Evolutionary conservation across 1,140 invertebrate species (phyloP).

Genomic region (Palaemon carinicauda): DNA sequence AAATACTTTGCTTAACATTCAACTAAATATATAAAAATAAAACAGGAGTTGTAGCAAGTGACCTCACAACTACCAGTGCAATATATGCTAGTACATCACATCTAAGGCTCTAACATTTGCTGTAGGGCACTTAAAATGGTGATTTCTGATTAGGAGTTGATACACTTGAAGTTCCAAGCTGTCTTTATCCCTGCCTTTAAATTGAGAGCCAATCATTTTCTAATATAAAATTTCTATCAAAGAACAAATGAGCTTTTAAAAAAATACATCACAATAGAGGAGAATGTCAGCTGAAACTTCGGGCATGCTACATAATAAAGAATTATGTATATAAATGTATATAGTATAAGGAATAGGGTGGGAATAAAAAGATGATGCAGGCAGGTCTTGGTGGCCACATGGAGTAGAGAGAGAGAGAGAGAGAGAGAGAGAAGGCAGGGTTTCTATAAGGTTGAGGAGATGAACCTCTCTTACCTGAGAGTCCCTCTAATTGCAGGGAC

Average conservation of each 20-base stretch:
- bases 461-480: constrained; percentile 43
- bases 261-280: too few species aligned
- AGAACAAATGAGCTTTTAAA: too few species aligned
- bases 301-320: background rate
- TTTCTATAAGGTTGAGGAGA: background rate
- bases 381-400: constrained; percentile 23
- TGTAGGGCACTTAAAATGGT: background rate
- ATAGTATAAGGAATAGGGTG: background rate
- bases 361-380: constrained; percentile 5
- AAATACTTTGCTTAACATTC: too few species aligned
- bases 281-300: background rate
- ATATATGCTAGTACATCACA: constrained; percentile 22
- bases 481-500: constrained; percentile 44
- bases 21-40: too few species aligned
- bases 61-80: background rate
- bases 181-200: too few species aligned
- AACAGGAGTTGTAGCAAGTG: too few species aligned
- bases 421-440: background rate
- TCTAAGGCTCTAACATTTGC: constrained; percentile 17
- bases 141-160: too few species aligned
- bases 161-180: too few species aligned
- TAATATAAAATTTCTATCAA: too few species aligned
- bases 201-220: too few species aligned
- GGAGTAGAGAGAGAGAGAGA: constrained; percentile 17
- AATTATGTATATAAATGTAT: background rate